These are phyloP conservation scores for Echinarachnius parma DNA, from an alignment of 53 echinoderm and acorn worm species.

Conservation along the genomic window DNA sequence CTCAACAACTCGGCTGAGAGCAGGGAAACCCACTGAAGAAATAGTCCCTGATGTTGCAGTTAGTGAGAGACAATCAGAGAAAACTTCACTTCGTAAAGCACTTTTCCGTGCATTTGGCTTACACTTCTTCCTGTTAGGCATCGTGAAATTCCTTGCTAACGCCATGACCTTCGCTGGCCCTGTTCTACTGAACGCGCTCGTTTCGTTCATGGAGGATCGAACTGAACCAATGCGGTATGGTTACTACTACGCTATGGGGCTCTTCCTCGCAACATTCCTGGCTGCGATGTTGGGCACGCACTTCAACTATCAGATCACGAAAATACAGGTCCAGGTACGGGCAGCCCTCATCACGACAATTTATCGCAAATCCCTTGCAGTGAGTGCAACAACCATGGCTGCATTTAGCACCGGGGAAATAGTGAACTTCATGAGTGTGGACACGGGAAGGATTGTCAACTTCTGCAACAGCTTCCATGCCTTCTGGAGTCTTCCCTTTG, in stretches of 20 bases:
- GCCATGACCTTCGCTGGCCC: constrained; percentile 83
- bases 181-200: constrained; percentile 77
- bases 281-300: constrained; percentile 75
- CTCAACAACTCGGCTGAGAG: too few relatives aligned
- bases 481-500: constrained; percentile 96
- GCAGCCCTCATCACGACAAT: constrained; percentile 80
- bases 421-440: constrained; percentile 99
- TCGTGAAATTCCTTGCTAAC: constrained; percentile 76
- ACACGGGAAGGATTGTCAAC: constrained; percentile 88
- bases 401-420: constrained; percentile 89
- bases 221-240: constrained; percentile 62
- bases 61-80: background rate
- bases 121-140: constrained; percentile 75
- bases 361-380: constrained; percentile 83
- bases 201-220: constrained; percentile 78
- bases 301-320: constrained; percentile 86
- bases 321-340: constrained; percentile 72
- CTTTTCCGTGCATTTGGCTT: constrained; percentile 74
- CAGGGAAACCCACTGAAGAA: too few relatives aligned
- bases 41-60: constrained; percentile 5
- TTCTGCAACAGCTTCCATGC: constrained; percentile 95
- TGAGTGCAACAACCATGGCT: constrained; percentile 65
- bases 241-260: constrained; percentile 83
- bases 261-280: constrained; percentile 70
- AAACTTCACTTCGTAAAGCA: constrained; percentile 58